phyloP scores from a whole-genome alignment of 2,797 vertebrate genomes.

The Xyrichtys novacula region DNA sequence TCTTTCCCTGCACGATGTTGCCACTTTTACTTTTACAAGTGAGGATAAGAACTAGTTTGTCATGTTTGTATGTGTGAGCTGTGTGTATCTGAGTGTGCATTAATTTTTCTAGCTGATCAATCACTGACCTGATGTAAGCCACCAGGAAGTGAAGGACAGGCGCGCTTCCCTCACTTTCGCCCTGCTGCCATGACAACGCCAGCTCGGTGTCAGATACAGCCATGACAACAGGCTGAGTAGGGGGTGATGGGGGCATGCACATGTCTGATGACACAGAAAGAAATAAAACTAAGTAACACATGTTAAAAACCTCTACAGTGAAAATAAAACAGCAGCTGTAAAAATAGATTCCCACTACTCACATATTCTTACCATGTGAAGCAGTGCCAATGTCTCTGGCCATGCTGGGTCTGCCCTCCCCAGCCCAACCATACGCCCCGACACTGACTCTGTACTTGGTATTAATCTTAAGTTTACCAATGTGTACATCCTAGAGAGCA shows the following conservation, averaged over 20 bases:
- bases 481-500: slow-evolving; percentile 87
- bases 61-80: neutral
- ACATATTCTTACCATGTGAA: slow-evolving; percentile 85
- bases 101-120: neutral
- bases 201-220: slow-evolving; percentile 94
- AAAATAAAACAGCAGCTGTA: neutral
- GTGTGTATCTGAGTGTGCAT: neutral
- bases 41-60: neutral
- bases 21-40: slow-evolving; percentile 2
- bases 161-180: slow-evolving; percentile 87
- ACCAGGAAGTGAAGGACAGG: slow-evolving; percentile 91
- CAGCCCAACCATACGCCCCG: slow-evolving; percentile 90
- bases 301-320: neutral
- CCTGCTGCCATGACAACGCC: slow-evolving; percentile 93
- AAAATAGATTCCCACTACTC: slow-evolving; percentile 20
- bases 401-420: slow-evolving; percentile 91
- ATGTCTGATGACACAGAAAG: slow-evolving; percentile 80
- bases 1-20: neutral
- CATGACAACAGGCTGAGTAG: slow-evolving; percentile 87
- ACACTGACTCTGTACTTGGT: slow-evolving; percentile 90
- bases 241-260: slow-evolving; percentile 91
- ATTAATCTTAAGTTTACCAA: slow-evolving; percentile 89
- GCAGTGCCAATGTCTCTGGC: slow-evolving; percentile 89
- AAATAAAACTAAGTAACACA: neutral
- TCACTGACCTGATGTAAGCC: slow-evolving; percentile 91